Evolutionary conservation across 2,888 invertebrate genomes (phyloP).

Genomic region (Pilophorus perplexus): DNA sequence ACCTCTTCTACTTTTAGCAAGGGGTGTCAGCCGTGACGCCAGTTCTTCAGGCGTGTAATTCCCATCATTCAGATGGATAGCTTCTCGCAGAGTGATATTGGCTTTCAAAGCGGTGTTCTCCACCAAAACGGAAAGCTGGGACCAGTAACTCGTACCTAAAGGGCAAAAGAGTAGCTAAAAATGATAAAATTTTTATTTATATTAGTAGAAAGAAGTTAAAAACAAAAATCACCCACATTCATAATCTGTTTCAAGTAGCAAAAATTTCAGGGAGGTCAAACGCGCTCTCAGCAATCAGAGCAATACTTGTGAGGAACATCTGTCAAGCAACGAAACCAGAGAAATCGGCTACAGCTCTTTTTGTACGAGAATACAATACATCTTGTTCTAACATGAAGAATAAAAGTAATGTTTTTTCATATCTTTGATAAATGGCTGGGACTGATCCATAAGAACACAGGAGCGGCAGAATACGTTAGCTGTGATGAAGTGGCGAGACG

Average conservation of each 20-base stretch:
- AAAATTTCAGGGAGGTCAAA: too few species aligned
- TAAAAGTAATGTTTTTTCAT: not conserved
- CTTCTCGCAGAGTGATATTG: conserved; percentile 58
- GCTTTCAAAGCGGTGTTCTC: conserved; percentile 56
- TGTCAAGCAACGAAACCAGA: too few species aligned
- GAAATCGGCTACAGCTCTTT: too few species aligned
- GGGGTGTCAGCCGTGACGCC: conserved; percentile 37
- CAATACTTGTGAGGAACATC: too few species aligned
- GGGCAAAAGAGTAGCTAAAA: not conserved
- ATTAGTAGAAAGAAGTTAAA: too few species aligned
- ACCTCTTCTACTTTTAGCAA: conserved; percentile 38
- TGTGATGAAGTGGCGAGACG: too few species aligned
- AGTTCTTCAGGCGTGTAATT: conserved; percentile 37
- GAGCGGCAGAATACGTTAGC: not conserved
- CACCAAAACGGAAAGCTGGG: conserved; percentile 56
- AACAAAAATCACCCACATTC: too few species aligned
- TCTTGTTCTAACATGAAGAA: not conserved
- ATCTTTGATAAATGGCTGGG: not conserved
- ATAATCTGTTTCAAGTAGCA: too few species aligned
- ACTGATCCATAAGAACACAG: not conserved
- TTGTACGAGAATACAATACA: not conserved
- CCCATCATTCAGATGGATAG: conserved; percentile 45
- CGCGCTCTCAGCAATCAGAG: too few species aligned
- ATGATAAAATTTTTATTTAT: too few species aligned
- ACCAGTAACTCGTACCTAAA: conserved; percentile 59